A percentile compares a stretch with the other conserved stretches of the same genome.
These are phyloP conservation scores for Oncopodura yosiiana DNA, from an alignment of 1,140 invertebrate genomes.

Conservation along the genomic window DNA sequence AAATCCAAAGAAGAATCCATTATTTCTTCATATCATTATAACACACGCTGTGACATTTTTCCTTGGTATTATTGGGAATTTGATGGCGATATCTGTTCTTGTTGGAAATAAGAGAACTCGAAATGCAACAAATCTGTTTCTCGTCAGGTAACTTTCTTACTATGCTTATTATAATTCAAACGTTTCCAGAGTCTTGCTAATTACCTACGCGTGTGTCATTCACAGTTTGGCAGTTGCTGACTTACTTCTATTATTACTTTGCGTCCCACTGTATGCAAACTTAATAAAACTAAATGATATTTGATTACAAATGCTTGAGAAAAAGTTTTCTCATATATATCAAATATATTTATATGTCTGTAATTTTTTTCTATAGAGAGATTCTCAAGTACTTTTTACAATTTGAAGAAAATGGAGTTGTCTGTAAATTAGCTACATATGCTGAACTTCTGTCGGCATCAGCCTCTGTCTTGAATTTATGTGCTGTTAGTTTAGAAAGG, in stretches of 20 bases:
- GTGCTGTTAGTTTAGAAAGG: slow-evolving; percentile 43
- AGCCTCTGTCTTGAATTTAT: slow-evolving; percentile 42
- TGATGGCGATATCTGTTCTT: slow-evolving; percentile 36
- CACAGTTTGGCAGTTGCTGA: slow-evolving; percentile 41
- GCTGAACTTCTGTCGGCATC: slow-evolving; percentile 40
- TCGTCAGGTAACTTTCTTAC: slow-evolving; percentile 27
- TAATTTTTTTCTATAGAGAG: too few relatives aligned
- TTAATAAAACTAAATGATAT: background rate
- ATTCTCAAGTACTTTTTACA: too few relatives aligned
- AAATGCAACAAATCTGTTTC: slow-evolving; percentile 35
- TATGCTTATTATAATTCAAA: slow-evolving; percentile 5
- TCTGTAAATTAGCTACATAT: slow-evolving; percentile 42
- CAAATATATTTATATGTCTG: background rate
- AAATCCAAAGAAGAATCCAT: slow-evolving; percentile 38
- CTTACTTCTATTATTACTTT: slow-evolving; percentile 41
- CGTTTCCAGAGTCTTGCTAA: background rate
- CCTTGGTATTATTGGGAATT: slow-evolving; percentile 37
- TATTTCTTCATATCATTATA: slow-evolving; percentile 39
- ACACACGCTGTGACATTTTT: slow-evolving; percentile 41
- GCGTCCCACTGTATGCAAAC: slow-evolving; percentile 42
- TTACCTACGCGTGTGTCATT: slow-evolving; percentile 10
- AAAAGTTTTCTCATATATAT: background rate
- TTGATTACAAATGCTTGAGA: background rate
- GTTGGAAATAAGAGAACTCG: slow-evolving; percentile 36
- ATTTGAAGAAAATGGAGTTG: slow-evolving; percentile 38